phyloP scores from a whole-genome alignment of 1,140 invertebrate species.

The Mizuhopecten yessoensis region DNA sequence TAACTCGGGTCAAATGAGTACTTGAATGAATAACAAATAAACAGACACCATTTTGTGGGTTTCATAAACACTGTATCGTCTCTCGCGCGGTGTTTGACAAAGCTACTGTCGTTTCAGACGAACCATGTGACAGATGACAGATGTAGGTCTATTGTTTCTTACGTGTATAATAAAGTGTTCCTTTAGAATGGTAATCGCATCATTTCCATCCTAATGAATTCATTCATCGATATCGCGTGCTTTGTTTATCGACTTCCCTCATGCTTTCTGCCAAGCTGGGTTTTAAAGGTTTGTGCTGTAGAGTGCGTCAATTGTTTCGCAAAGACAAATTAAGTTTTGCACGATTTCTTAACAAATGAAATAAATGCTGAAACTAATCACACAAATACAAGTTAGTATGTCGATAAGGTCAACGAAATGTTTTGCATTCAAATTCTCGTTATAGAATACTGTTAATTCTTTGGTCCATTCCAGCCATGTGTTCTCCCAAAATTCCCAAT shows the following conservation, averaged over 20 bases:
- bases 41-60: neutral
- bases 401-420: too few relatives aligned
- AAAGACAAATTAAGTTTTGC: neutral
- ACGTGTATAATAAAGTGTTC: neutral
- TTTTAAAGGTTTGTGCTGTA: neutral
- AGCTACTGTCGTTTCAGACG: neutral
- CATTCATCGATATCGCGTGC: neutral
- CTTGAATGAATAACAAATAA: constrained; percentile 3
- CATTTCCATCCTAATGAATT: neutral
- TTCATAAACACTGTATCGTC: neutral
- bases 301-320: neutral
- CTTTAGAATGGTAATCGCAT: neutral
- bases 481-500: too few relatives aligned
- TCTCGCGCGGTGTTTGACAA: neutral
- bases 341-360: too few relatives aligned
- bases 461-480: too few relatives aligned
- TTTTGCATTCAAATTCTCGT: too few relatives aligned
- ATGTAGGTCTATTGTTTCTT: neutral
- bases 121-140: neutral
- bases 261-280: neutral
- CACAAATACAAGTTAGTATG: too few relatives aligned
- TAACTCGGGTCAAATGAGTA: neutral
- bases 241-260: neutral
- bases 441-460: too few relatives aligned
- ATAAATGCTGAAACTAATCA: too few relatives aligned